These are phyloP conservation scores for Erythrocercus mccallii DNA, from an alignment of 2,113 vertebrate species.

Conservation along the genomic window DNA sequence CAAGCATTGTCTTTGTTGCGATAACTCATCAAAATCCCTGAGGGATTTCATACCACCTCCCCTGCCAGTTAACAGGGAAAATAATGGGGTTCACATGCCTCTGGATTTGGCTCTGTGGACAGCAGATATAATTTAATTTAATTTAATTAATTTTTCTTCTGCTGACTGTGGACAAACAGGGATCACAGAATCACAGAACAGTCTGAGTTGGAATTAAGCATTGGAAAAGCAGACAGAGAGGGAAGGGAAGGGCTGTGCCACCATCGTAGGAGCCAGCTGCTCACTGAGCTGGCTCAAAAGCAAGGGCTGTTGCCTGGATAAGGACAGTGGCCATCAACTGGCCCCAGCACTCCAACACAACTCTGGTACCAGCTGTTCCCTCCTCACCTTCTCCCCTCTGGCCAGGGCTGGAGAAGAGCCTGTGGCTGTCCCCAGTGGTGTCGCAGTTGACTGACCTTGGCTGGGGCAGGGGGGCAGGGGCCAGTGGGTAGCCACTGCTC, in stretches of 20 bases:
- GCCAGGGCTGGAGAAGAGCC: neutral
- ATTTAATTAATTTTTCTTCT: neutral
- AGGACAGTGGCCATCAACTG: fast-evolving
- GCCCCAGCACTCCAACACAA: neutral
- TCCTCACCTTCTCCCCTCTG: neutral
- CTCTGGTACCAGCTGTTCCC: neutral
- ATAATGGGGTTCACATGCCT: fast-evolving
- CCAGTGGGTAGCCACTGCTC: neutral
- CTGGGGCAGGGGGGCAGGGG: neutral
- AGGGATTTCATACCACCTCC: neutral
- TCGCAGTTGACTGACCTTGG: fast-evolving
- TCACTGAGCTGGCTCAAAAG: neutral
- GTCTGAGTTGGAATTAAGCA: neutral
- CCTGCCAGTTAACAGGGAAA: neutral
- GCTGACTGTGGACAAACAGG: neutral
- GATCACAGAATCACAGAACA: neutral
- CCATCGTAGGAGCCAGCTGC: neutral
- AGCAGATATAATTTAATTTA: neutral
- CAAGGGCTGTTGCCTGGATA: neutral
- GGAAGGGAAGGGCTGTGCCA: neutral
- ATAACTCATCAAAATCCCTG: neutral
- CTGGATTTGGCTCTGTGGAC: neutral
- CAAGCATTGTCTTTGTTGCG: neutral
- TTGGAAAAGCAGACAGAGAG: neutral
- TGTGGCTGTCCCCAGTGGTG: fast-evolving